Evolutionary conservation across 1,140 invertebrate genomes (phyloP).

Genomic region (Stegodyphus mimosarum): DNA sequence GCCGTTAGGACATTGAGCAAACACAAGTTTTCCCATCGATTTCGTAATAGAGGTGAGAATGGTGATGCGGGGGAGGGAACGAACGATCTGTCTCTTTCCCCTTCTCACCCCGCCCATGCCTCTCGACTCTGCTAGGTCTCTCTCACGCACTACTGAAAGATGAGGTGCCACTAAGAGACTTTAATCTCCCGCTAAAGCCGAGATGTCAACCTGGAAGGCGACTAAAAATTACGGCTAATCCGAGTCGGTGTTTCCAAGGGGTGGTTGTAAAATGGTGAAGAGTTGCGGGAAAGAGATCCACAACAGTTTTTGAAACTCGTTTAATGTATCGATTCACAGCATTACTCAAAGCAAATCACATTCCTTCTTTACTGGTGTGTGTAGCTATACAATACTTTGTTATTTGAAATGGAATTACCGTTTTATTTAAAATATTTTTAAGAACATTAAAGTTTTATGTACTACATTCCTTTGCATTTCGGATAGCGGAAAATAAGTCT

Average conservation of each 20-base stretch:
- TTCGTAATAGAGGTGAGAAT: slow-evolving; percentile 30
- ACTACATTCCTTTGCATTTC: no score
- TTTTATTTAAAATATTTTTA: no score
- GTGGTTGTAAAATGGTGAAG: background rate
- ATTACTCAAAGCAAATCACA: no score
- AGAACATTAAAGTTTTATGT: no score
- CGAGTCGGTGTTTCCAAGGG: background rate
- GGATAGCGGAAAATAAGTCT: no score
- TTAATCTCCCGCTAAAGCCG: slow-evolving; percentile 47
- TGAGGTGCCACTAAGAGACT: slow-evolving; percentile 57
- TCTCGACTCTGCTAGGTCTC: background rate
- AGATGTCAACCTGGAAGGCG: slow-evolving; percentile 50
- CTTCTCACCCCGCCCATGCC: background rate
- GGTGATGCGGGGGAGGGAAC: background rate
- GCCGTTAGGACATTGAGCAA: slow-evolving; percentile 54
- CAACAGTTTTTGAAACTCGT: no score
- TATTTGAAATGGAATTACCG: no score
- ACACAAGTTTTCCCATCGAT: slow-evolving; percentile 57
- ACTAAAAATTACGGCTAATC: slow-evolving; percentile 58
- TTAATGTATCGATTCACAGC: no score
- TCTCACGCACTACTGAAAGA: slow-evolving; percentile 2
- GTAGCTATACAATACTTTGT: no score
- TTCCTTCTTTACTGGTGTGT: no score
- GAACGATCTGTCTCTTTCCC: background rate
- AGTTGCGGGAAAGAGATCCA: no score